Percentiles rank a stretch among this genome's conserved stretches.
phyloP scores from a whole-genome alignment of 2,113 vertebrate genomes.

The Opisthocomus hoazin region DNA sequence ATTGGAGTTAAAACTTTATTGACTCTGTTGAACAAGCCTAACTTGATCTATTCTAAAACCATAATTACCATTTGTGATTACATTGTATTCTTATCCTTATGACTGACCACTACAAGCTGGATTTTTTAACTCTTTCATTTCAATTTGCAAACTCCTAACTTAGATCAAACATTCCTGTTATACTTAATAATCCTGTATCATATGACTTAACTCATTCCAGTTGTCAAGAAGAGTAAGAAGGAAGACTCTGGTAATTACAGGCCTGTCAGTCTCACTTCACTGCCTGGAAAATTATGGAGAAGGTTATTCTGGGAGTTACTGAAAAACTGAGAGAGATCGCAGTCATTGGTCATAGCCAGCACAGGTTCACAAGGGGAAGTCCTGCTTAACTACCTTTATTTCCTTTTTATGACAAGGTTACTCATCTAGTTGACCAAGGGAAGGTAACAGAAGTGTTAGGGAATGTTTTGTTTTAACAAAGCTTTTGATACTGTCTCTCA shows the following conservation, averaged over 20 bases:
- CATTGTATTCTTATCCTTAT: background rate
- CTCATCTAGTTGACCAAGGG: background rate
- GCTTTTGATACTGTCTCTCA: background rate
- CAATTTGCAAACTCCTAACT: background rate
- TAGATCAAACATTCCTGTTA: background rate
- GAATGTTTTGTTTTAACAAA: background rate
- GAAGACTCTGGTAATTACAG: background rate
- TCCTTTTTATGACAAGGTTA: background rate
- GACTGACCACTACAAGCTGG: background rate
- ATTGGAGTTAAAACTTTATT: background rate
- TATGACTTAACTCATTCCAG: background rate
- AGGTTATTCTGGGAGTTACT: background rate
- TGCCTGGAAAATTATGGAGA: background rate
- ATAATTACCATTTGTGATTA: background rate
- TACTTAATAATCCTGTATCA: background rate
- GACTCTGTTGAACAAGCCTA: background rate
- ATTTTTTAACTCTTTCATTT: background rate
- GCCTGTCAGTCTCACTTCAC: background rate
- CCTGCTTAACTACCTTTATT: background rate
- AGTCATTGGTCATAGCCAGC: background rate
- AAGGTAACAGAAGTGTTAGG: background rate
- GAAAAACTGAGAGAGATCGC: background rate
- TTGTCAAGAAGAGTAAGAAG: background rate
- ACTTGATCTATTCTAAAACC: background rate
- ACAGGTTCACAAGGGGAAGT: accelerated